Conservation (phyloP, 2,797 vertebrate genomes). For the Platalea minor region DNA sequence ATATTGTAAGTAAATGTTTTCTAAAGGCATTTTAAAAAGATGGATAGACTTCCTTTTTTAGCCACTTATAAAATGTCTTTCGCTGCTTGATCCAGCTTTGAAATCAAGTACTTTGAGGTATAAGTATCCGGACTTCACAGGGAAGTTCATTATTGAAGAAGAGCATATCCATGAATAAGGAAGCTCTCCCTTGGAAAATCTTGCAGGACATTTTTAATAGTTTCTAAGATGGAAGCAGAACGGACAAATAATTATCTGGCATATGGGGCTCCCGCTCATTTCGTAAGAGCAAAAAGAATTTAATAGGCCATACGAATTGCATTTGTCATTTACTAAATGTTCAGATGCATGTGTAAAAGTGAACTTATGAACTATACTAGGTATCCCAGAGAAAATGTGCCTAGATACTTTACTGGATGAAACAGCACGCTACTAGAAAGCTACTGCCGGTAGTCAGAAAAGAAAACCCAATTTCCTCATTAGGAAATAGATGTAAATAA, state of each 20-base stretch:
- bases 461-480: background rate
- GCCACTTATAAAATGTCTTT: background rate
- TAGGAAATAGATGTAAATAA: slow-evolving; percentile 40
- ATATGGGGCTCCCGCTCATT: background rate
- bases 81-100: slow-evolving; percentile 1
- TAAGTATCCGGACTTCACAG: background rate
- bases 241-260: background rate
- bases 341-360: background rate
- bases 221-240: slow-evolving; percentile 19
- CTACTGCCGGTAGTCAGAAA: background rate
- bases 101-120: slow-evolving; percentile 33
- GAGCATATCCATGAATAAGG: background rate
- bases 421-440: background rate
- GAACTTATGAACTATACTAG: background rate
- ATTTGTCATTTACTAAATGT: slow-evolving; percentile 2
- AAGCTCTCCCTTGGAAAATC: slow-evolving; percentile 13
- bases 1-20: background rate
- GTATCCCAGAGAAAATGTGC: background rate
- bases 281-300: background rate
- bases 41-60: background rate
- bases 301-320: background rate
- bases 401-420: background rate
- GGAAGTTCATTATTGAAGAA: slow-evolving; percentile 21
- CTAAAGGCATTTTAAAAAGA: background rate
- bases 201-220: background rate